Evolutionary conservation across 2,888 invertebrate species (phyloP).

Genomic region (Belgica antarctica): DNA sequence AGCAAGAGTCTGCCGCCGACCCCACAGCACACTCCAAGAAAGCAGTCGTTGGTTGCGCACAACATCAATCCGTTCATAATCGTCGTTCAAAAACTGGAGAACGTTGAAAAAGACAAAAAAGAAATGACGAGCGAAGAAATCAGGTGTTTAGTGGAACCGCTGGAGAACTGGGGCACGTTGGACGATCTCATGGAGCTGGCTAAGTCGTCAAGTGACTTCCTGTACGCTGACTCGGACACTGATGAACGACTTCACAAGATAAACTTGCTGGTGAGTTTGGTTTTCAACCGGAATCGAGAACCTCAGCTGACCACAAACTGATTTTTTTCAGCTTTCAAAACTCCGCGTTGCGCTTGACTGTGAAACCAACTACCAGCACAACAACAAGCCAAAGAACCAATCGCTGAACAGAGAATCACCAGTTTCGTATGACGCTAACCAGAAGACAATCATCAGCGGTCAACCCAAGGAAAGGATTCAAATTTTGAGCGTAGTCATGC

Average conservation of each 20-base stretch:
- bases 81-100: slow-evolving; percentile 52
- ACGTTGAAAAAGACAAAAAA: slow-evolving; percentile 49
- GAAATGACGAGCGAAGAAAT: slow-evolving; percentile 51
- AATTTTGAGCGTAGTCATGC: slow-evolving; percentile 86
- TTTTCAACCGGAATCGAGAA: slow-evolving; percentile 16
- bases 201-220: slow-evolving; percentile 79
- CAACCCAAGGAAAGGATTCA: slow-evolving; percentile 84
- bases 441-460: slow-evolving; percentile 47
- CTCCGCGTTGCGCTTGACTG: slow-evolving; percentile 72
- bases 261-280: slow-evolving; percentile 74
- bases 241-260: slow-evolving; percentile 73
- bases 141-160: slow-evolving; percentile 50
- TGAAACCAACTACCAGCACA: slow-evolving; percentile 57
- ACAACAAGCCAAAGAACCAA: slow-evolving; percentile 51
- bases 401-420: slow-evolving; percentile 41
- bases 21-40: slow-evolving; percentile 71
- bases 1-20: slow-evolving; percentile 72
- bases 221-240: slow-evolving; percentile 70
- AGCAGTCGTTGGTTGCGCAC: slow-evolving; percentile 61
- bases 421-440: slow-evolving; percentile 44
- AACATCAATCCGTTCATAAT: slow-evolving; percentile 60
- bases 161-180: slow-evolving; percentile 56
- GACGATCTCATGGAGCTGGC: slow-evolving; percentile 86
- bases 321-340: slow-evolving; percentile 66
- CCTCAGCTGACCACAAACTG: no score